Evolutionary conservation across 2,888 invertebrate genomes (phyloP).

Genomic region (Cataglyphis livida): DNA sequence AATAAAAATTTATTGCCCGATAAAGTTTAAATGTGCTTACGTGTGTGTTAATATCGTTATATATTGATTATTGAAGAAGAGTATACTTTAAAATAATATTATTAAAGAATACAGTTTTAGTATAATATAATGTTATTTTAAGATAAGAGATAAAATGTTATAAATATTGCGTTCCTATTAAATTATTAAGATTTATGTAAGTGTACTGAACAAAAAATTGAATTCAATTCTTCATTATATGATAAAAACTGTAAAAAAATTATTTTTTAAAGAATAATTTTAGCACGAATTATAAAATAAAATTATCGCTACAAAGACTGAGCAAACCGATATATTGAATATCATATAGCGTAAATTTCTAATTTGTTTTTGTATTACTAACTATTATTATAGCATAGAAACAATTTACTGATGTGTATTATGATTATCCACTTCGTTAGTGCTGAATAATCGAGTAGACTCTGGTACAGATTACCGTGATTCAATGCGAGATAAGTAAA

Average conservation of each 20-base stretch:
- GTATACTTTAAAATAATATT: background rate
- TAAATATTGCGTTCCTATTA: background rate
- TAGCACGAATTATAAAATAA: background rate
- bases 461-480: slow-evolving; percentile 35
- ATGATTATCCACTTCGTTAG: slow-evolving; percentile 65
- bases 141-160: background rate
- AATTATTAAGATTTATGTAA: background rate
- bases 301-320: slow-evolving; percentile 4
- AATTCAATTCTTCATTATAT: background rate
- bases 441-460: slow-evolving; percentile 50
- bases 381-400: slow-evolving; percentile 67
- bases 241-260: background rate
- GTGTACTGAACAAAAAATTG: background rate
- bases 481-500: slow-evolving; percentile 45
- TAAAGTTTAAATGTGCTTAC: background rate
- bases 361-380: slow-evolving; percentile 58
- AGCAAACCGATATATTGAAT: slow-evolving; percentile 24
- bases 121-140: background rate
- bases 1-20: background rate
- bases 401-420: slow-evolving; percentile 61
- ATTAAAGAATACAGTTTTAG: background rate
- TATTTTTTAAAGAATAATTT: slow-evolving; percentile 7
- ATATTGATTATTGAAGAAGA: background rate
- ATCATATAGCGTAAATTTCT: slow-evolving; percentile 26
- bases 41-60: no score